These are phyloP conservation scores for Philhelius pedissequus DNA, from an alignment of 2,888 invertebrate genomes.

Conservation along the genomic window DNA sequence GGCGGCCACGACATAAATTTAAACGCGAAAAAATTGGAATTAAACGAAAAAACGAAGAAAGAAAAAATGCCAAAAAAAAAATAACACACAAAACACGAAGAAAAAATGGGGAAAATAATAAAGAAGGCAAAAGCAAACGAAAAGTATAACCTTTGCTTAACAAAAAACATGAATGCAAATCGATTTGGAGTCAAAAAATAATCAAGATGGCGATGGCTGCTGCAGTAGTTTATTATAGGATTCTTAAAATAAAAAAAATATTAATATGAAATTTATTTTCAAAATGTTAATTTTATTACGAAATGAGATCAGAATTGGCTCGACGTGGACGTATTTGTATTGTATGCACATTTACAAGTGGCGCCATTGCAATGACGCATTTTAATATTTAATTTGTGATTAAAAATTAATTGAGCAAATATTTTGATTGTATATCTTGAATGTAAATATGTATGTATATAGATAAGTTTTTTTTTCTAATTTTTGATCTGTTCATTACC, in stretches of 20 bases:
- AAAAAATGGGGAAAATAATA: background rate
- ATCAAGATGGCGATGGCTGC: slow-evolving; percentile 65
- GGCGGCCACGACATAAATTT: slow-evolving; percentile 61
- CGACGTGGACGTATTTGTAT: background rate
- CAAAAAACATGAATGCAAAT: slow-evolving; percentile 62
- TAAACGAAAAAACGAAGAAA: slow-evolving; percentile 11
- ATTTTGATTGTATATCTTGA: background rate
- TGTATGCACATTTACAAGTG: slow-evolving; percentile 26
- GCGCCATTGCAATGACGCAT: slow-evolving; percentile 11
- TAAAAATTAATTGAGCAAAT: background rate
- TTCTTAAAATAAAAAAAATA: slow-evolving; percentile 1
- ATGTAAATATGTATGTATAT: too few relatives aligned
- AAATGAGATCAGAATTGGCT: slow-evolving; percentile 47
- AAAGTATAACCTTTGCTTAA: slow-evolving; percentile 26
- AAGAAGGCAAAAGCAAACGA: background rate
- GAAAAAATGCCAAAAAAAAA: background rate
- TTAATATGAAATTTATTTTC: background rate
- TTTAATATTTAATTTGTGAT: slow-evolving; percentile 1
- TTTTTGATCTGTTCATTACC: too few relatives aligned
- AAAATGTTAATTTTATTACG: slow-evolving; percentile 38
- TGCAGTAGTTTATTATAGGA: background rate
- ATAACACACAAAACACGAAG: slow-evolving; percentile 17
- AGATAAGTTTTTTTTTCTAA: too few relatives aligned
- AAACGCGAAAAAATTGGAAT: slow-evolving; percentile 46
- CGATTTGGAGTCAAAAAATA: slow-evolving; percentile 65